Evolutionary conservation across 2,113 vertebrate species (phyloP).

Genomic region (Elanus axillaris): DNA sequence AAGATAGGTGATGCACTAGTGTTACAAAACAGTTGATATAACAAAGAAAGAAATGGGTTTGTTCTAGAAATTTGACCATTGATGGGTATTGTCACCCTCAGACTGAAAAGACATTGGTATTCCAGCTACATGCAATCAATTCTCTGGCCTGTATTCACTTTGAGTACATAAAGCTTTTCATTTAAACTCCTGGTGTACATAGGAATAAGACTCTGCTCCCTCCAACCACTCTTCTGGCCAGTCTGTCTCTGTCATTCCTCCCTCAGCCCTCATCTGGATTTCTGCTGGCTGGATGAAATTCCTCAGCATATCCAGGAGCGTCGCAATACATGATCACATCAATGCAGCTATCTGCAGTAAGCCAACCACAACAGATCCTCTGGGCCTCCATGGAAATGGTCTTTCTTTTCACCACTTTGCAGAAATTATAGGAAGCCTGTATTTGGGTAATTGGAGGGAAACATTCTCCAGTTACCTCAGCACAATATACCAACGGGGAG

Average conservation of each 20-base stretch:
- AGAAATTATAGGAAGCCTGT: neutral
- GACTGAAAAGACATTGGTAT: neutral
- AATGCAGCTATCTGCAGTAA: neutral
- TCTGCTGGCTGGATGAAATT: neutral
- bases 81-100: neutral
- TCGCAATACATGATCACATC: neutral
- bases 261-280: neutral
- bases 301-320: neutral
- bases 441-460: neutral
- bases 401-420: neutral
- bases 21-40: neutral
- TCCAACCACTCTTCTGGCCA: neutral
- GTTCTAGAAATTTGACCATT: neutral
- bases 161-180: neutral
- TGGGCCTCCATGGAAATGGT: neutral
- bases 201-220: neutral
- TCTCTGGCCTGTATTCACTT: neutral
- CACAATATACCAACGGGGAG: accelerated
- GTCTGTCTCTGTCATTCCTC: neutral
- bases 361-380: neutral
- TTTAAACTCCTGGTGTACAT: neutral
- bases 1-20: neutral
- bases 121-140: neutral
- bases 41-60: neutral
- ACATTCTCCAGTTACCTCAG: neutral